phyloP scores from a whole-genome alignment of 2,888 invertebrate species.

The Heliconius ethilla region DNA sequence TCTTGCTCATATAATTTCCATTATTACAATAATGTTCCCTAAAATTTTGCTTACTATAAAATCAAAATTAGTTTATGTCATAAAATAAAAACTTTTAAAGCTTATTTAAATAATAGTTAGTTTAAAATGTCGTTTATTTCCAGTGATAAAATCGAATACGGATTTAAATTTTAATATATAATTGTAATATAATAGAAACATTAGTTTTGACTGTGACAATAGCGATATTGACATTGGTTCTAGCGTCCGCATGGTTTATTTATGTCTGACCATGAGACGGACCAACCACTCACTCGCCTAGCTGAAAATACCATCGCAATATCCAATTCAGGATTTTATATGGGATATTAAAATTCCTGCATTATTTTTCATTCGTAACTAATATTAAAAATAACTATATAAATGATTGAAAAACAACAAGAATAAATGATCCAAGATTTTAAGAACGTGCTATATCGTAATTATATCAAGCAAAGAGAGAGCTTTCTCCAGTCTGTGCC shows the following conservation, averaged over 20 bases:
- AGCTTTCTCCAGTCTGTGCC: neutral
- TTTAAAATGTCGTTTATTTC: neutral
- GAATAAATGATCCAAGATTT: neutral
- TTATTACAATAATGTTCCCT: neutral
- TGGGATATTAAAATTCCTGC: slow-evolving; percentile 38
- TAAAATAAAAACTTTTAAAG: neutral
- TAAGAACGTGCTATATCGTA: slow-evolving; percentile 7
- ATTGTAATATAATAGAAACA: slow-evolving; percentile 11
- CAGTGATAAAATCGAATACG: neutral
- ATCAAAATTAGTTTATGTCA: neutral
- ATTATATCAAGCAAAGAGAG: neutral
- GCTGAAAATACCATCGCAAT: slow-evolving; percentile 57
- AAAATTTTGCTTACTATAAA: neutral
- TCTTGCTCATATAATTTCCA: slow-evolving; percentile 9
- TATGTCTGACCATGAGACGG: slow-evolving; percentile 69
- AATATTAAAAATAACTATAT: neutral
- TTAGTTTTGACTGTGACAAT: slow-evolving; percentile 22
- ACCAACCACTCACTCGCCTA: slow-evolving; percentile 57
- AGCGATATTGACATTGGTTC: slow-evolving; percentile 66
- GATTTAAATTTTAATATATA: neutral
- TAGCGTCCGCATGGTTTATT: slow-evolving; percentile 64
- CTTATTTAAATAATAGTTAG: neutral
- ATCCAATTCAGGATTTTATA: slow-evolving; percentile 39
- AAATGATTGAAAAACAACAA: neutral
- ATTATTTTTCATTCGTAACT: neutral